phyloP scores from a whole-genome alignment of 1,140 invertebrate genomes.

The Aphelenchoides avenae region DNA sequence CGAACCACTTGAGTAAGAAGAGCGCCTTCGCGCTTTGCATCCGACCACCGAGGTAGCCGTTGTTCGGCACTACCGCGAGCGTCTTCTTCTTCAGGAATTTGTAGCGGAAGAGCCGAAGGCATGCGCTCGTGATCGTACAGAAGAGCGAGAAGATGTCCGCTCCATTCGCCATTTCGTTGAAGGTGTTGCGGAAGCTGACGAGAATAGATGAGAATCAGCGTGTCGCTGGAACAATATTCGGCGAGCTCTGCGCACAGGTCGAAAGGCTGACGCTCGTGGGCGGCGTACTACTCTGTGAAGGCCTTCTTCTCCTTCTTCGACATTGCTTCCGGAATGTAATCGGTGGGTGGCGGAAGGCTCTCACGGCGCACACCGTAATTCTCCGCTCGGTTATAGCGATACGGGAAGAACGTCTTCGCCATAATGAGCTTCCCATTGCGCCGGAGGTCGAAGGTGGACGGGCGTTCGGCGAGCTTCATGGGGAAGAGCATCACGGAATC shows the following conservation, averaged over 20 bases:
- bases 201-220: conserved; percentile 1
- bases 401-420: conserved; percentile 1
- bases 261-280: neutral
- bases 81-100: too few relatives aligned
- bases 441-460: conserved; percentile 4
- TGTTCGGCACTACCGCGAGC: too few relatives aligned
- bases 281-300: neutral
- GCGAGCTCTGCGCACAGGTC: conserved; percentile 1
- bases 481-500: too few relatives aligned
- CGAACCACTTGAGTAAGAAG: too few relatives aligned
- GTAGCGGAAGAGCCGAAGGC: too few relatives aligned
- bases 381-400: neutral
- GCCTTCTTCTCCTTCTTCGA: neutral
- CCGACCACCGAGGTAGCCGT: too few relatives aligned
- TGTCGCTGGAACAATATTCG: conserved; percentile 5
- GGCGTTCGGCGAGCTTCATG: neutral
- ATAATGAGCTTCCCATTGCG: too few relatives aligned
- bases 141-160: too few relatives aligned
- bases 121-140: too few relatives aligned
- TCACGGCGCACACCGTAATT: neutral
- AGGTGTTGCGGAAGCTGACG: neutral
- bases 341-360: neutral
- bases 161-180: too few relatives aligned
- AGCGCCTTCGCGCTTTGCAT: too few relatives aligned
- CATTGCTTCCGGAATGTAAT: conserved; percentile 11